Base-by-base conservation (phyloP, 2,113 vertebrate species). In the Dicaeum eximium region DNA sequence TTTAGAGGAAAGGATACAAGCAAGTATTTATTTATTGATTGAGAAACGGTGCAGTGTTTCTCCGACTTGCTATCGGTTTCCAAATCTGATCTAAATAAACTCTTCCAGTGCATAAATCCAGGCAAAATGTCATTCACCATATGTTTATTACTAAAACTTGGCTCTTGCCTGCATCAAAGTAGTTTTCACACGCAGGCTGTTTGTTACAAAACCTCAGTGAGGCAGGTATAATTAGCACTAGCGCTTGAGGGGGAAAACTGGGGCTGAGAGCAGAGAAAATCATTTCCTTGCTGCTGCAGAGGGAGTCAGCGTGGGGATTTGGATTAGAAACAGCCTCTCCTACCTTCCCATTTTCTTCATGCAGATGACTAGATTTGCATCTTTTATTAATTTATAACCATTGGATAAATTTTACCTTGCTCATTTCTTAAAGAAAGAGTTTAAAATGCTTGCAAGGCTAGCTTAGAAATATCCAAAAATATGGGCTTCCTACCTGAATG, bases 61-160 rank as follows among this genome's bases (percentile, higher is more conserved):
- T 82, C 62, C 2, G 19, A 40, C 72, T 94, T 3, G 9, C 82
- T 91, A 88, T 82, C 53, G 2, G n/a, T 65, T 97, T 89, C 97
- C 75, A 80, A 81, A 96, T 90, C 78, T 67, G 82, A 89, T 93
- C 94, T 96, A 97, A 97, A 93, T 84, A 73, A 97, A 57, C 62
- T 35, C 48, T 96, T 96, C 87, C 62, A 73, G 60, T 18, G 47
- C 73, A 70, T 83, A 93, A 80, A 94, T 93, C 82, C 72, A 97
- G 69, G 84, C 80, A 66, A 95, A 91, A 92, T 88, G 61, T 79
- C 94, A 83, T 90, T 97, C 92, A 93, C 96, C 97, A 94, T 96
- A 91, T 95, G 95, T 96, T 98, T 97, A 96, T 96, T 97, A 86
- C 90, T 81, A 56, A 88, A 93, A 84, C 92, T 93, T 97, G 95